Conservation (phyloP, 2,113 vertebrate genomes). For the Vidua macroura region DNA sequence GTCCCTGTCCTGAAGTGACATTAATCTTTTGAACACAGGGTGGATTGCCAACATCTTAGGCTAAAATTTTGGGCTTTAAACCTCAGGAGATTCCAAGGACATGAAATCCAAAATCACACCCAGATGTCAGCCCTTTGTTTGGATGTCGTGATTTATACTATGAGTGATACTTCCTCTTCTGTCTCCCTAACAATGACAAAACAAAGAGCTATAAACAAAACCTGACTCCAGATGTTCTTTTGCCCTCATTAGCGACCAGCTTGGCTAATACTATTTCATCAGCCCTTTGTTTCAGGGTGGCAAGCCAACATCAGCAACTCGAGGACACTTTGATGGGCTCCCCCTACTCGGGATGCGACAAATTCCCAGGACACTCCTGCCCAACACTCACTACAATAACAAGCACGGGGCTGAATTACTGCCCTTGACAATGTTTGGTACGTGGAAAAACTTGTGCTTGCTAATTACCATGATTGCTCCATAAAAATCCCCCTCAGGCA, state of each 20-base stretch:
- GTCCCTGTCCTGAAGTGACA: conserved; percentile 35
- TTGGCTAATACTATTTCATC: conserved; percentile 57
- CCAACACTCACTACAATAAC: conserved; percentile 47
- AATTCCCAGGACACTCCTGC: conserved; percentile 58
- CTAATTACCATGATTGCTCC: conserved; percentile 32
- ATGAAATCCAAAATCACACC: conserved; percentile 42
- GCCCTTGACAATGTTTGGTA: conserved; percentile 60
- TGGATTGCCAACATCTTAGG: neutral
- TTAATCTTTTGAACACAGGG: neutral
- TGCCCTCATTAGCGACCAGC: conserved; percentile 55
- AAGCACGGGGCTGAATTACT: conserved; percentile 28
- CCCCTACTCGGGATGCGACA: conserved; percentile 3
- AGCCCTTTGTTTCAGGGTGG: conserved; percentile 59
- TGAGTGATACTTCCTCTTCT: conserved; percentile 53
- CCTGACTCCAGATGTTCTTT: conserved; percentile 49
- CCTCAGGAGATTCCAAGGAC: conserved; percentile 16
- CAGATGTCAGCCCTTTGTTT: conserved; percentile 57
- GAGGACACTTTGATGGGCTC: conserved; percentile 41
- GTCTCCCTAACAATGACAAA: conserved; percentile 58
- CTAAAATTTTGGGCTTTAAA: conserved; percentile 29
- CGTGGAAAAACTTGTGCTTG: conserved; percentile 61
- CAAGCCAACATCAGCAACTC: conserved; percentile 61
- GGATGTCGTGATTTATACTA: conserved; percentile 12
- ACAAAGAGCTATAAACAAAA: conserved; percentile 60
- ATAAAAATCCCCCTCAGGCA: neutral